phyloP scores from a whole-genome alignment of 2,797 vertebrate genomes.

The Gymnopithys bicolor region DNA sequence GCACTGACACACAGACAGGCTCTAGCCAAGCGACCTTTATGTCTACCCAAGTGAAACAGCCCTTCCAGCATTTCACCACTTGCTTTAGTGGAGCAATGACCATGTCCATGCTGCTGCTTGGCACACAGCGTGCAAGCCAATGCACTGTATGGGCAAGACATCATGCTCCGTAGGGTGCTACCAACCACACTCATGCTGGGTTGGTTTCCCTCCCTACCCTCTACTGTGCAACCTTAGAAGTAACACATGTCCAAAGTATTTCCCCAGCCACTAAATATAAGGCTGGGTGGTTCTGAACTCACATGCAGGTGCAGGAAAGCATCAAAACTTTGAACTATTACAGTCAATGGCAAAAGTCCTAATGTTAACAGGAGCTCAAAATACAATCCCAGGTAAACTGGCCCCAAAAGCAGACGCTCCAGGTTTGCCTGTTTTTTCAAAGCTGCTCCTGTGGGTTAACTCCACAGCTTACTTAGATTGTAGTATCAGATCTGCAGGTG shows the following conservation, averaged over 20 bases:
- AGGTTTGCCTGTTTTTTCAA: neutral
- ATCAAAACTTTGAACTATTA: neutral
- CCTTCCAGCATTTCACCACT: neutral
- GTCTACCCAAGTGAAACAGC: neutral
- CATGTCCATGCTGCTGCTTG: accelerated
- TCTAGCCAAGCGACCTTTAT: neutral
- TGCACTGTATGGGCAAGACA: accelerated
- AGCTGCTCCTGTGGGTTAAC: neutral
- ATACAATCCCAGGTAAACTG: neutral
- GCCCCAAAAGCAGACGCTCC: conserved; percentile 27
- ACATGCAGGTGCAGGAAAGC: neutral
- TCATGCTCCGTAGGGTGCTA: neutral
- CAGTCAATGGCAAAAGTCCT: neutral
- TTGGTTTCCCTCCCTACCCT: neutral
- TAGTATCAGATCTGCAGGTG: neutral
- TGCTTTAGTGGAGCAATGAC: neutral
- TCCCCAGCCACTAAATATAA: neutral
- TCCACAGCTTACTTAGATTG: neutral
- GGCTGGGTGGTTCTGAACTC: neutral
- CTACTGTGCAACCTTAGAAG: neutral
- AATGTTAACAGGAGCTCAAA: neutral
- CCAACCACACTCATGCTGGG: neutral
- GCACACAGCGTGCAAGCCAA: neutral
- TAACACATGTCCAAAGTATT: neutral
- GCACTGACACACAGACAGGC: accelerated